Base-by-base conservation (phyloP, 1,140 invertebrate species). In the Lineus longissimus region DNA sequence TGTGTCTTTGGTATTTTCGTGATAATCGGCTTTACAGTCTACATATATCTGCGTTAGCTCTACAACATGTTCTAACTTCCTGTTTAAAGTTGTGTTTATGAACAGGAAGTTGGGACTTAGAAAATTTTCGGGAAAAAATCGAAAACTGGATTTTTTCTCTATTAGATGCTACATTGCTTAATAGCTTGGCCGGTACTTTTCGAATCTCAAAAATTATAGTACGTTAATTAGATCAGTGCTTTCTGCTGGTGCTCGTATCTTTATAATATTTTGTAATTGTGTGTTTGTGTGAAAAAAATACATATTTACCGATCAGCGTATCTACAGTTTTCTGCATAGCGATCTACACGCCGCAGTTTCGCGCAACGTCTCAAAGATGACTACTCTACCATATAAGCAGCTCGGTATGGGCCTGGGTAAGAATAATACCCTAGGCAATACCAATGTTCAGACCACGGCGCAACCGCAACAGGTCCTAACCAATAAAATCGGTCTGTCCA, bases 401-500 rank as follows among this genome's bases (percentile, higher is more conserved):
- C 47, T 51, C 6, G 47, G 47, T n/a, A 51, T 51, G 47, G 47
- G 47, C 47, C 47, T 51, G n/a, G 47, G 47, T 6, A 51, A 23
- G 47, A 51, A 51, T n/a, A 51, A 51, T n/a, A 51, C 47, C 47
- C 47, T 51, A 51, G 47, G 47, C n/a, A 51, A 4, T n/a, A 51
- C 47, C 47, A n/a, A 51, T 51, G 47, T 51, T 9, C 47, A 51
- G n/a, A 51, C 47, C 47, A 7, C 47, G 4, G 47, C 47, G 4
- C 47, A 51, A 51, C 47, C 47, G 25, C 47, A 51, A 27, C 47
- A 51, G 47, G 47, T 51, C n/a, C 4, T 51, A 9, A 51, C 19
- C n/a, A 51, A 27, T 51, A 51, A 51, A 4, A 51, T 51, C 25
- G 47, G 47, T 27, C 47, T 51, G 6, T 51, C 47, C n/a, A 51